These are phyloP conservation scores for Phaethon lepturus DNA, from an alignment of 2,113 vertebrate species.

Conservation along the genomic window DNA sequence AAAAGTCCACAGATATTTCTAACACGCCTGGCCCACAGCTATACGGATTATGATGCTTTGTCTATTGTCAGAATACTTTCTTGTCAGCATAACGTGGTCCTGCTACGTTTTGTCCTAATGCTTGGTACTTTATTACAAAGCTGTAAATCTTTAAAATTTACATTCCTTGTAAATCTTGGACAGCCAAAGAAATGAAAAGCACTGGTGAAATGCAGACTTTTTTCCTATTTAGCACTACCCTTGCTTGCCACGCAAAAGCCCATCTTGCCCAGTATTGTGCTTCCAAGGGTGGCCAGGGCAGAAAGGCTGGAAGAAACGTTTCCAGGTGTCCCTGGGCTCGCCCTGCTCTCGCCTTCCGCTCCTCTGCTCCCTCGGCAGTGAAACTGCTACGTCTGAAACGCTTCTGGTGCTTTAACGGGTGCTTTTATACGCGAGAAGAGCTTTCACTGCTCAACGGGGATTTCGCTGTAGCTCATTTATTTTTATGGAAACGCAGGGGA, in stretches of 20 bases:
- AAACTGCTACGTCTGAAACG: rapidly evolving
- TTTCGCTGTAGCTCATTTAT: background rate
- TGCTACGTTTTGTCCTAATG: background rate
- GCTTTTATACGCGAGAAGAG: background rate
- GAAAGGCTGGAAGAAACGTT: background rate
- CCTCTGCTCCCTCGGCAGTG: background rate
- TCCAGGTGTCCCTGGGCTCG: background rate
- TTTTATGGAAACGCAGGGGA: background rate
- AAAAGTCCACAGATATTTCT: background rate
- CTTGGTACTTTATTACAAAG: too few relatives aligned
- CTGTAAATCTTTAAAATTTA: too few relatives aligned
- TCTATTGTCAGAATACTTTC: background rate
- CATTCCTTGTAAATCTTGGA: background rate
- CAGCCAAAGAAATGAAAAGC: background rate
- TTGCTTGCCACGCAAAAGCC: background rate
- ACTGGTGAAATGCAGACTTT: background rate
- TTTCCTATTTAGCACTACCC: background rate
- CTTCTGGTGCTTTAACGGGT: too few relatives aligned
- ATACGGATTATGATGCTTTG: background rate
- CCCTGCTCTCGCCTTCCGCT: background rate
- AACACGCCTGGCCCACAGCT: background rate
- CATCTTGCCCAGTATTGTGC: background rate
- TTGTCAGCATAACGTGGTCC: background rate
- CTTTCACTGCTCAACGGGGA: background rate
- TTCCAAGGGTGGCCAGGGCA: background rate